Base-by-base conservation (phyloP, 2,113 vertebrate genomes). In the Acrocephalus arundinaceus region DNA sequence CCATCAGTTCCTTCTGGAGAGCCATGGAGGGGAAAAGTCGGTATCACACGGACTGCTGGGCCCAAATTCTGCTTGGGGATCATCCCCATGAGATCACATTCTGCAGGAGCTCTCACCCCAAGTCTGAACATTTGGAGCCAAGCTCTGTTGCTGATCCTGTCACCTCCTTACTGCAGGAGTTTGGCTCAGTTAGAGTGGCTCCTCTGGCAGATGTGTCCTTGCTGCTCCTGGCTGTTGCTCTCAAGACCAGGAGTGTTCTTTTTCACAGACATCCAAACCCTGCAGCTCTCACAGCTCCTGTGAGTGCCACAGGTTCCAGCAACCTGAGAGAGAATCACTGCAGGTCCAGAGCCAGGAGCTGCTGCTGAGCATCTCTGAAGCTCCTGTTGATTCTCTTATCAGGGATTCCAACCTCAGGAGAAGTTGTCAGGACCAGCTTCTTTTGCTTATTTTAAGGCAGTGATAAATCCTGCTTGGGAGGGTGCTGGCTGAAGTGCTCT, bases 41-140 rank as follows among this genome's bases (percentile, higher is more conserved):
- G 7, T 11, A 6, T 12, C 23, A 4, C 7, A 4, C 0, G 0
- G 51, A 37, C 5, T 30, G 24, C 49, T 8, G 59, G 6, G 45
- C 39, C 54, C n/a, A 9, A 12, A 7, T 71, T 39, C 61, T 87
- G 46, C 82, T 2, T 5, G 28, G 46, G 27, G 6, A 48, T 24
- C 43, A 2, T 54, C 51, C 30, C 71, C n/a, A 0, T n/a, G 19
- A 0, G 19, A 7, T 57, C 19, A 2, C 1, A 0, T 18, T 25
- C 57, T 39, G 35, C 76, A 27, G 79, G 39, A n/a, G 31, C 79
- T 23, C n/a, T 62, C 28, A 4, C 11, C 28, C 18, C 57, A 2
- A 5, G 9, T 5, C 67, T 35, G 80, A 27, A 4, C 0, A 1
- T 0, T 21, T 18, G 62, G 22, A 45, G 49, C 63, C 46, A 58